These are phyloP conservation scores for Acrocephalus scirpaceus DNA, from an alignment of 2,797 vertebrate species.

Conservation along the genomic window DNA sequence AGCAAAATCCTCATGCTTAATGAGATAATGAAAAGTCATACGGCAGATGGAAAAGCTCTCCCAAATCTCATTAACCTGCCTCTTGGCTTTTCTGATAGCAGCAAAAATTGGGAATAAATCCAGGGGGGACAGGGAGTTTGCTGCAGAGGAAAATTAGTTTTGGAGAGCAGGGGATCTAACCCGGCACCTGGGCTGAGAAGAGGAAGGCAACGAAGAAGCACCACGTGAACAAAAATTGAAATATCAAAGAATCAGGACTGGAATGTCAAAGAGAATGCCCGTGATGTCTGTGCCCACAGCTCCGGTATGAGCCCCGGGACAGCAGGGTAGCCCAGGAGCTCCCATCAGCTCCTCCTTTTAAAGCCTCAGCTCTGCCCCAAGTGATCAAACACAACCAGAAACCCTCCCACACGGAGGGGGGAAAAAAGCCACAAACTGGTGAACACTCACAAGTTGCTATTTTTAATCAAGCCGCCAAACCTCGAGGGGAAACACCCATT, in stretches of 20 bases:
- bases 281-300: not conserved
- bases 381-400: not conserved
- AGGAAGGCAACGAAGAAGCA: not conserved
- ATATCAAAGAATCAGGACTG: not conserved
- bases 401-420: not conserved
- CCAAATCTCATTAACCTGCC: conserved; percentile 32
- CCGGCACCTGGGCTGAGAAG: not conserved
- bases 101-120: not conserved
- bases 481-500: not conserved
- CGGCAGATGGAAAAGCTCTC: not conserved
- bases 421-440: not conserved
- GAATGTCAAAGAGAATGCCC: not conserved
- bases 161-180: not conserved
- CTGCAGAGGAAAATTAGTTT: not conserved
- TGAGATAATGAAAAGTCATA: conserved; percentile 29
- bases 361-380: not conserved
- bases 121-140: rapidly evolving
- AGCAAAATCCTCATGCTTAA: not conserved
- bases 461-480: not conserved
- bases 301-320: not conserved
- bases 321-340: not conserved
- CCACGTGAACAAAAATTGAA: not conserved
- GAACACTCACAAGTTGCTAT: not conserved
- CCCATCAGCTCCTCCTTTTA: not conserved
- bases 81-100: not conserved